Evolutionary conservation across 2,113 vertebrate species (phyloP), one percentile per base, ranked within the genome.

Genomic region (Tenebrosternarchus preto): DNA sequence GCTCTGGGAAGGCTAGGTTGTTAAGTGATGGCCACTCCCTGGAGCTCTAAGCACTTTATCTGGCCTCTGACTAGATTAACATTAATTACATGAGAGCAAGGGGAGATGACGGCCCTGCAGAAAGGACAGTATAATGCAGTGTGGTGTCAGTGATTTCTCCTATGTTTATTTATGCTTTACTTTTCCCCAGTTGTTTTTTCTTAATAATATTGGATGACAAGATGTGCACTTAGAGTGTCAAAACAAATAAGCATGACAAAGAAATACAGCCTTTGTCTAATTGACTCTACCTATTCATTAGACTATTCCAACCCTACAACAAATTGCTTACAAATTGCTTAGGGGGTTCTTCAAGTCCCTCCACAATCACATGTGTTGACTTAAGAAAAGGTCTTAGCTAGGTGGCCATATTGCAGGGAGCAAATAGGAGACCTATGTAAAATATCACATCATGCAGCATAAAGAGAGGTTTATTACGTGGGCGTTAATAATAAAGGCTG

Each of bases 241-340:
- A 17, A 17, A 75, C 81, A 73, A 87, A 81, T 83, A 85, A 84
- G 74, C 79, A 77, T 82, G 86, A 88, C 81, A 82, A 86, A 83
- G 80, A 87, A 85, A 86, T 78, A 83, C 79, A 82, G 83, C 80
- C 76, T 79, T 50, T 24, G 69, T 86, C 86, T 90, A 88, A 90
- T 87, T 90, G 90, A 89, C 87, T 85, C 66, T n/a, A 73, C 76
- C 82, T 89, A 88, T 90, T 90, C 86, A 88, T 91, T 90, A 90
- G 68, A 90, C 84, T 85, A 89, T 81, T 88, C 87, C 80, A 77
- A 86, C 82, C 75, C 80, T 31, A 84, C 80, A 78, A 87, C 80
- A 82, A 85, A 85, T 85, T 90, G 91, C 88, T 90, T 82, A 88
- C 83, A 88, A 87, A 91, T 91, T 90, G 91, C 88, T 92, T 82